phyloP scores from a whole-genome alignment of 2,888 invertebrate genomes.

The Philereme vetulata region DNA sequence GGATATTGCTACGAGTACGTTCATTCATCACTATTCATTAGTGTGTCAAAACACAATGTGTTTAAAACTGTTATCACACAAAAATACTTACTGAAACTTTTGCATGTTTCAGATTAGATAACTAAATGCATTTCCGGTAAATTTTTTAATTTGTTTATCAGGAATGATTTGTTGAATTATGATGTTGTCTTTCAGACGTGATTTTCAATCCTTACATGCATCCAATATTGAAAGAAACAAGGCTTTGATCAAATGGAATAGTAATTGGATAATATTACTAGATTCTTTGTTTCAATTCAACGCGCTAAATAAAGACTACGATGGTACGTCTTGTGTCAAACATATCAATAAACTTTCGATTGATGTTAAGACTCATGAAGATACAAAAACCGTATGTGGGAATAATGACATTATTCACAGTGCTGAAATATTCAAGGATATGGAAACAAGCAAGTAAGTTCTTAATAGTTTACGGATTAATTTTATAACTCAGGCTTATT shows the following conservation, averaged over 20 bases:
- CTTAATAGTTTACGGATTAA: too few relatives aligned
- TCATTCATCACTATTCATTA: not conserved
- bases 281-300: slow-evolving; percentile 27
- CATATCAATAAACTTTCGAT: slow-evolving; percentile 24
- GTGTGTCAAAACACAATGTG: not conserved
- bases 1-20: slow-evolving; percentile 28
- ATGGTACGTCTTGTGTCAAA: slow-evolving; percentile 16
- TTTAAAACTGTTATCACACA: too few relatives aligned
- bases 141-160: too few relatives aligned
- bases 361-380: slow-evolving; percentile 11
- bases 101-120: too few relatives aligned
- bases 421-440: slow-evolving; percentile 8
- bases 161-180: too few relatives aligned
- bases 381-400: not conserved
- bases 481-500: too few relatives aligned
- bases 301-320: slow-evolving; percentile 11
- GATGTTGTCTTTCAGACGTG: slow-evolving; percentile 10
- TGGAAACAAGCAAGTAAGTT: slow-evolving; percentile 9
- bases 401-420: slow-evolving; percentile 5
- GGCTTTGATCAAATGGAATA: slow-evolving; percentile 27
- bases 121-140: too few relatives aligned
- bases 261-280: slow-evolving; percentile 25
- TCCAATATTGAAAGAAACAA: slow-evolving; percentile 18
- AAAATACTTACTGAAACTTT: too few relatives aligned
- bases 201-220: slow-evolving; percentile 15